phyloP scores from a whole-genome alignment of 2,888 invertebrate species.

The Lasioglossum pauxillum region DNA sequence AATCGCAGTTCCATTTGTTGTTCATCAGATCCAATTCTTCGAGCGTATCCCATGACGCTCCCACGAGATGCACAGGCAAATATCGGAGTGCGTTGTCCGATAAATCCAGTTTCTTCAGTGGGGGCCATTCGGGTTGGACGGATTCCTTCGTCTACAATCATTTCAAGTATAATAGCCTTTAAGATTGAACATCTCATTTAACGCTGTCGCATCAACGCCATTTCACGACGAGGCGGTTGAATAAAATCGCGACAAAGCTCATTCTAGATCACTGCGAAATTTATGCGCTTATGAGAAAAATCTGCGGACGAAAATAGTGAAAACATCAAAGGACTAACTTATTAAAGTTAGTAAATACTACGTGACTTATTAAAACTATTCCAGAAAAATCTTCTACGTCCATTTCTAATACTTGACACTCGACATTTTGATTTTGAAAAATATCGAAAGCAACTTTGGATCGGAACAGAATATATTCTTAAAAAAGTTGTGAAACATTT shows the following conservation, averaged over 20 bases:
- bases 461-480: too few relatives aligned
- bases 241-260: neutral
- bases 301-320: too few relatives aligned
- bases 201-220: neutral
- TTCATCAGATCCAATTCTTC: conserved; percentile 88
- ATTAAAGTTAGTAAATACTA: too few relatives aligned
- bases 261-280: neutral
- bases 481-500: too few relatives aligned
- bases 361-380: too few relatives aligned
- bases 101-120: conserved; percentile 89
- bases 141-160: conserved; percentile 79
- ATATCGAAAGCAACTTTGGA: too few relatives aligned
- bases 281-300: too few relatives aligned
- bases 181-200: neutral
- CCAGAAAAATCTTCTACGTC: too few relatives aligned
- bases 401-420: too few relatives aligned
- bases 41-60: conserved; percentile 89
- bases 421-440: too few relatives aligned
- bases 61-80: conserved; percentile 88
- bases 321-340: too few relatives aligned
- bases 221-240: neutral
- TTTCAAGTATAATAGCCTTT: neutral
- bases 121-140: conserved; percentile 87
- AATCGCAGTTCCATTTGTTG: conserved; percentile 93
- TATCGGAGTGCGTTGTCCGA: conserved; percentile 90